phyloP scores from a whole-genome alignment of 2,797 vertebrate genomes.

The Phrynocephalus vlangalii region DNA sequence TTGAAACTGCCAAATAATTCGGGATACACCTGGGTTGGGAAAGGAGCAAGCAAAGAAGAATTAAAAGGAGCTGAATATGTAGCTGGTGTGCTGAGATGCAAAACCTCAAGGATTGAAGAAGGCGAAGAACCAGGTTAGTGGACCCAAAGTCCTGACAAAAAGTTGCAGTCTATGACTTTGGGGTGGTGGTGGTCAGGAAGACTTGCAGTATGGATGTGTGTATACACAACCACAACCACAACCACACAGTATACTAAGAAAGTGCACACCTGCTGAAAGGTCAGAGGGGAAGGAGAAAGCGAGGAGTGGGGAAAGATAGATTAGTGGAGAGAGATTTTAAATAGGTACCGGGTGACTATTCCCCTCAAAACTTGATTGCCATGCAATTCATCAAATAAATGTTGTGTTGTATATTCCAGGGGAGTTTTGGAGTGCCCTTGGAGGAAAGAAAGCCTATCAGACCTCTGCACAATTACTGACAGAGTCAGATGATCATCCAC shows the following conservation, averaged over 20 bases:
- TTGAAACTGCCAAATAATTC: slow-evolving; percentile 81
- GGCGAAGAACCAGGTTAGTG: slow-evolving; percentile 86
- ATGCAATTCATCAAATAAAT: slow-evolving; percentile 10
- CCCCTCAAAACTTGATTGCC: not conserved
- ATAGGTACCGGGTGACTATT: not conserved
- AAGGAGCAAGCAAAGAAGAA: slow-evolving; percentile 88
- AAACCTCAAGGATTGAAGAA: slow-evolving; percentile 77
- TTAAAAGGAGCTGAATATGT: slow-evolving; percentile 83
- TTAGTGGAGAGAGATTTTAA: not conserved
- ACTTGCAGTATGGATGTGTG: not conserved
- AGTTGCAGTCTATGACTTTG: not conserved
- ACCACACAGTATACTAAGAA: not conserved
- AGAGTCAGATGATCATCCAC: slow-evolving; percentile 75
- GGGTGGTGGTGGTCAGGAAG: not conserved
- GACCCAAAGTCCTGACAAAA: not conserved
- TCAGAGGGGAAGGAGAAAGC: not conserved
- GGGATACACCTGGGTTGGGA: slow-evolving; percentile 87
- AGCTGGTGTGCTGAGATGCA: slow-evolving; percentile 79
- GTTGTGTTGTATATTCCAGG: slow-evolving; percentile 74
- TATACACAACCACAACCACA: no score
- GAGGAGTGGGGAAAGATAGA: not conserved
- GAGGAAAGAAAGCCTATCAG: slow-evolving; percentile 86
- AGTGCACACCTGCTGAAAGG: not conserved
- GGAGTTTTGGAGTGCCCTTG: slow-evolving; percentile 86
- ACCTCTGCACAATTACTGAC: slow-evolving; percentile 84